phyloP scores from a whole-genome alignment of 2,113 vertebrate genomes.

The Equus quagga region DNA sequence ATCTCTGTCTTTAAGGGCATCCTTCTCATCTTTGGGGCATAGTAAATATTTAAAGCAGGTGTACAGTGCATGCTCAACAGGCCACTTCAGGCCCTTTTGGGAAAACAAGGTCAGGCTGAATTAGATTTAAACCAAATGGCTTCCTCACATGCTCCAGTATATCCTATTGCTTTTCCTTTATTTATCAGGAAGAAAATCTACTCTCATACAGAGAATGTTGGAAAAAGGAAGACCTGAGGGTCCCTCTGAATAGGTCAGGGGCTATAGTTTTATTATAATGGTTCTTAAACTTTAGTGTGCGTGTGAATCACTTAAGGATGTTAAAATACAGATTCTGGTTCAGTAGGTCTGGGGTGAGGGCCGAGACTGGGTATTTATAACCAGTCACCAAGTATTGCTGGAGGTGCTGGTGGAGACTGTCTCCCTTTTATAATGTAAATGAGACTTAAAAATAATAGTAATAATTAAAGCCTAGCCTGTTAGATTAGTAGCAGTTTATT shows the following conservation, averaged over 20 bases:
- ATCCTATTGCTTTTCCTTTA: too few relatives aligned
- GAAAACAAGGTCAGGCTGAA: too few relatives aligned
- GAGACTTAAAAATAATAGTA: neutral
- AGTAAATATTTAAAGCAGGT: too few relatives aligned
- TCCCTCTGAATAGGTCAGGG: neutral
- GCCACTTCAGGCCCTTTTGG: too few relatives aligned
- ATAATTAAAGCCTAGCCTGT: neutral
- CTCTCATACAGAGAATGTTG: neutral
- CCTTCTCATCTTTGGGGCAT: too few relatives aligned
- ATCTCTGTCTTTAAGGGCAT: too few relatives aligned
- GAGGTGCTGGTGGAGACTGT: neutral
- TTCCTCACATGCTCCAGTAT: too few relatives aligned
- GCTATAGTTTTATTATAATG: neutral
- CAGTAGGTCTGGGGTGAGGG: neutral
- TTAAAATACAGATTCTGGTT: conserved; percentile 6
- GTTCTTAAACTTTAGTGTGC: neutral
- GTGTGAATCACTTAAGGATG: neutral
- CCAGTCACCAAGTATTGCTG: neutral
- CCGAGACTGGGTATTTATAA: neutral
- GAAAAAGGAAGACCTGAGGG: neutral
- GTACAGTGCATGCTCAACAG: too few relatives aligned
- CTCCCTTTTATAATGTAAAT: conserved; percentile 29
- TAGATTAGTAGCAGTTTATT: neutral
- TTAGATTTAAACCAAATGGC: too few relatives aligned
- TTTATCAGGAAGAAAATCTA: too few relatives aligned